Evolutionary conservation across 2,797 vertebrate species (phyloP).

Genomic region (Sus cebifrons): DNA sequence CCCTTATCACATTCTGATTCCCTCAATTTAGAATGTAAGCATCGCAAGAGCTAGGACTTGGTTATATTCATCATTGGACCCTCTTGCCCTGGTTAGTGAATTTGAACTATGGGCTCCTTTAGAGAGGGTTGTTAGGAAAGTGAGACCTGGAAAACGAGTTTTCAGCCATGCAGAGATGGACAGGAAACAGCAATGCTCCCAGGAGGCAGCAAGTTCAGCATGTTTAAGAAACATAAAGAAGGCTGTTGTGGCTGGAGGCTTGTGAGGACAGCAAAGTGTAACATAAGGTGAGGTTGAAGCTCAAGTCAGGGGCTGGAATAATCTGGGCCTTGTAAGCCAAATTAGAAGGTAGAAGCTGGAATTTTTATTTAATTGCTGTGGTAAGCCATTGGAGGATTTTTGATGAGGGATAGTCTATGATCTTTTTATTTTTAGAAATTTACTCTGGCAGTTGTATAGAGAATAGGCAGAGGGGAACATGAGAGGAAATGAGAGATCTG

Average conservation of each 20-base stretch:
- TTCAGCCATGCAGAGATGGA: neutral
- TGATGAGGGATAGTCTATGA: neutral
- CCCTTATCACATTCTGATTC: neutral
- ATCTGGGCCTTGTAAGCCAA: neutral
- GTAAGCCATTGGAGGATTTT: constrained; percentile 1
- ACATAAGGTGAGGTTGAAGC: neutral
- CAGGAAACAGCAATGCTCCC: neutral
- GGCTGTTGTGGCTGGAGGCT: neutral
- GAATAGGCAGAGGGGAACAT: neutral
- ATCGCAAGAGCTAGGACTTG: neutral
- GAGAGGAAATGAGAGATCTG: neutral
- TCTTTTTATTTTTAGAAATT: constrained; percentile 24
- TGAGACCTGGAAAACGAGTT: neutral
- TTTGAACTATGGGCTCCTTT: constrained; percentile 46
- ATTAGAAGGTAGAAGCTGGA: neutral
- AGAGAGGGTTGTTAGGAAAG: constrained; percentile 5
- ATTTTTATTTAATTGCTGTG: neutral
- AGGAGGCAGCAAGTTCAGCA: neutral
- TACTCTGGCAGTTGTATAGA: neutral
- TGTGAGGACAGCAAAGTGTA: neutral
- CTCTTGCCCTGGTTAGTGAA: neutral
- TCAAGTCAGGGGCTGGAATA: neutral
- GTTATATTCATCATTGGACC: neutral
- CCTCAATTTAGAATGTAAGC: neutral
- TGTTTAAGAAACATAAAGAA: constrained; percentile 30